Percentiles rank a stretch among this genome's conserved stretches.
Evolutionary conservation across 2,888 invertebrate species (phyloP).

Genomic region (Latrodectus hesperus): DNA sequence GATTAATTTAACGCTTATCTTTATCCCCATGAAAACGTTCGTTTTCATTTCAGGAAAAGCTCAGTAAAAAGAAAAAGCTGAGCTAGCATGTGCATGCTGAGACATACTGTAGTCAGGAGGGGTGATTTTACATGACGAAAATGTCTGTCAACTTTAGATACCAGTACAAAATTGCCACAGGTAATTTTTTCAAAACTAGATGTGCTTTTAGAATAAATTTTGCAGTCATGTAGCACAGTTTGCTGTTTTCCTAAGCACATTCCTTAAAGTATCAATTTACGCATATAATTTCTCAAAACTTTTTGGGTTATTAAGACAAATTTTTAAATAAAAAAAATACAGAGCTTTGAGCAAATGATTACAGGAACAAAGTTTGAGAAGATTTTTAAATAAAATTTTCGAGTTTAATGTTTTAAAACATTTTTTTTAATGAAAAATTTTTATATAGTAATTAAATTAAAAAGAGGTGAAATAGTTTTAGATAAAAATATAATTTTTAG

Average conservation of each 20-base stretch:
- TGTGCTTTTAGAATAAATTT: not conserved
- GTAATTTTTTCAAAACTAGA: slow-evolving; percentile 5
- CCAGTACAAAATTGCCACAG: slow-evolving; percentile 1
- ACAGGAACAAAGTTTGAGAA: not conserved
- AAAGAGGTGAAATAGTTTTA: too few species aligned
- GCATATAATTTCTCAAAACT: not conserved
- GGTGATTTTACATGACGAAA: not conserved
- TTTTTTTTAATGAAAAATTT: too few species aligned
- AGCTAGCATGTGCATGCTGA: not conserved
- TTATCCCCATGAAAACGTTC: not conserved
- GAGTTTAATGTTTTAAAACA: not conserved
- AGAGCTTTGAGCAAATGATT: not conserved
- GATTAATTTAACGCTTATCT: not conserved
- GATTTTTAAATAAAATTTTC: not conserved
- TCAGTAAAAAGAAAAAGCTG: not conserved
- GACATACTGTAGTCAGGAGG: not conserved
- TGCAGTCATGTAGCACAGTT: not conserved
- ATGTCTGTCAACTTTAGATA: not conserved
- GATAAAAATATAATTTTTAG: too few species aligned
- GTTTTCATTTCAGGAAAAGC: not conserved
- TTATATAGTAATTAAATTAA: too few species aligned
- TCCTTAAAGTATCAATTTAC: not conserved
- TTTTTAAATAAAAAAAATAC: not conserved
- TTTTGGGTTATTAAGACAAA: not conserved
- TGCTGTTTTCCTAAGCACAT: not conserved